Evolutionary conservation across 2,888 invertebrate genomes (phyloP).

Genomic region (Morinoia aosen): DNA sequence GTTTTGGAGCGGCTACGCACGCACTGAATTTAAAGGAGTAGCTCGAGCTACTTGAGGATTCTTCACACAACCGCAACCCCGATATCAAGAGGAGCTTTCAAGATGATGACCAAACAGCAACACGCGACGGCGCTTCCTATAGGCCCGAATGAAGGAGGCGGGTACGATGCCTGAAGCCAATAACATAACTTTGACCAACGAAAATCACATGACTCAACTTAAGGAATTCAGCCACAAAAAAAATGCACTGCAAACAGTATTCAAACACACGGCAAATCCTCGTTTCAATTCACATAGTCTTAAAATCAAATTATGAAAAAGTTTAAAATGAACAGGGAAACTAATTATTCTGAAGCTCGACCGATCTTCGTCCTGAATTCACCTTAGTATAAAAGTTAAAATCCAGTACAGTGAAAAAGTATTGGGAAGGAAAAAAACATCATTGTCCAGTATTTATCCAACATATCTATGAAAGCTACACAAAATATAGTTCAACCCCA

Average conservation of each 20-base stretch:
- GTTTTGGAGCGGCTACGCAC: not conserved
- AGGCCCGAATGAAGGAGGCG: not conserved
- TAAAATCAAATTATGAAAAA: no score
- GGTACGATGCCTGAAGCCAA: not conserved
- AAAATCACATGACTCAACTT: not conserved
- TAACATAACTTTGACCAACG: not conserved
- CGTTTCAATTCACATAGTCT: not conserved
- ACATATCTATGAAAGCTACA: no score
- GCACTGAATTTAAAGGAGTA: conserved; percentile 16
- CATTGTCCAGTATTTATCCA: no score
- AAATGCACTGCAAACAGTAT: not conserved
- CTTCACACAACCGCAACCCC: not conserved
- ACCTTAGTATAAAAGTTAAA: no score
- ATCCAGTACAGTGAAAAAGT: no score
- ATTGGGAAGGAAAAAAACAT: no score
- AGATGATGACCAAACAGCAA: conserved; percentile 1
- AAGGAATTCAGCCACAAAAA: not conserved
- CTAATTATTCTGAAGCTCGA: no score
- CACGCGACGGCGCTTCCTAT: not conserved
- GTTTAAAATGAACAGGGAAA: no score
- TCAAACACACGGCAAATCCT: not conserved
- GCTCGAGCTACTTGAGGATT: not conserved
- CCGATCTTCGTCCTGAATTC: no score
- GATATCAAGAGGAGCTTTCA: conserved; percentile 3
- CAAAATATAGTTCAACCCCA: no score